phyloP scores from a whole-genome alignment of 30 jellyfish, hydroid and myxozoan genomes.

The Aurelia aurita region DNA sequence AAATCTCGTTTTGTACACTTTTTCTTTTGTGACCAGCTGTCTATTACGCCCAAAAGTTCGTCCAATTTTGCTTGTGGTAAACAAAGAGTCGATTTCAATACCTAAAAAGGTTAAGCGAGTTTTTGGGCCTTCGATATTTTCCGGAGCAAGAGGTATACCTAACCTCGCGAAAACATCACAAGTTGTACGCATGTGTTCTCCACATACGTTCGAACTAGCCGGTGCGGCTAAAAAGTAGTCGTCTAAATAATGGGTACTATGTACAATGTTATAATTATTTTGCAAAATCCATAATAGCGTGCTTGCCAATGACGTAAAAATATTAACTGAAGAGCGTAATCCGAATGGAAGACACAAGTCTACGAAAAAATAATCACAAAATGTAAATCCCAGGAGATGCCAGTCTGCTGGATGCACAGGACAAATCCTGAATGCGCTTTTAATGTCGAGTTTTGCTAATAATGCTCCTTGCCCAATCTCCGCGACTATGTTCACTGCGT shows the following conservation, averaged over 20 bases:
- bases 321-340: conserved; percentile 10
- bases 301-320: background rate
- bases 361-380: background rate
- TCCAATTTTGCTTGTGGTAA: conserved; percentile 3
- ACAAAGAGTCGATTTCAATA: background rate
- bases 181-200: background rate
- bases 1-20: conserved; percentile 15
- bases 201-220: background rate
- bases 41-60: background rate
- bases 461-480: conserved; percentile 23
- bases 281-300: conserved; percentile 8
- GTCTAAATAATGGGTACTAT: conserved; percentile 20
- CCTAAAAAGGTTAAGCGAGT: background rate
- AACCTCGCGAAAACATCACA: background rate
- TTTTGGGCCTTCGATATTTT: background rate
- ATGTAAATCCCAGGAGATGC: conserved; percentile 31
- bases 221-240: conserved; percentile 40
- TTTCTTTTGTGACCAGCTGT: background rate
- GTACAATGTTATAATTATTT: background rate
- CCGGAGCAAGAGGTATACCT: conserved; percentile 6
- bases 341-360: conserved; percentile 46
- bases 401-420: conserved; percentile 60
- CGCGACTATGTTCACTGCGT: conserved; percentile 26
- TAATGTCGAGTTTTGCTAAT: conserved; percentile 48
- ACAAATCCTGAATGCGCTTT: conserved; percentile 57